These are phyloP conservation scores for Corvus cornix DNA, from an alignment of 2,113 vertebrate genomes.

Conservation along the genomic window DNA sequence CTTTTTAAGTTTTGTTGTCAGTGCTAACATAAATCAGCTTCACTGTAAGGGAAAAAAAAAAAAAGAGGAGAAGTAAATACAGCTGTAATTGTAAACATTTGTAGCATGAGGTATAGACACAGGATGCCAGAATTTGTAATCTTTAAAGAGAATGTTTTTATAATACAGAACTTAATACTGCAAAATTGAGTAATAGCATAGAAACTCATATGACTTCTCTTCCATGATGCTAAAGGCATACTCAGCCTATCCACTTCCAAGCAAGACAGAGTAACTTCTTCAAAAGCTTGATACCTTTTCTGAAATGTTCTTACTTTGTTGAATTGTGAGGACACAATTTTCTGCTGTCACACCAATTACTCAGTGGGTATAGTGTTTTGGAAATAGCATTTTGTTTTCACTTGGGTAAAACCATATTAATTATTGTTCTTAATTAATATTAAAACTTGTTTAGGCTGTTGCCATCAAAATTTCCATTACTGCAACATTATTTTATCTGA, in stretches of 20 bases:
- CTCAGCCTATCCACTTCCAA: neutral
- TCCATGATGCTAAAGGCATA: neutral
- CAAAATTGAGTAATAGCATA: neutral
- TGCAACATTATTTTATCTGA: neutral
- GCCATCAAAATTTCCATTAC: neutral
- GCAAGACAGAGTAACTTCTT: neutral
- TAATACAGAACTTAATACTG: neutral
- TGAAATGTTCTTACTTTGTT: neutral
- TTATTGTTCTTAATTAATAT: neutral
- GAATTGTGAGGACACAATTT: neutral
- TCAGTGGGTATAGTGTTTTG: neutral
- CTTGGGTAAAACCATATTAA: neutral
- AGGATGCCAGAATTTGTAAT: neutral
- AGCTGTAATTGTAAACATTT: constrained; percentile 33
- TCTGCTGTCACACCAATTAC: neutral
- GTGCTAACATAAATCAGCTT: constrained; percentile 13
- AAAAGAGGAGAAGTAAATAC: neutral
- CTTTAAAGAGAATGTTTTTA: neutral
- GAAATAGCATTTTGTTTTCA: neutral
- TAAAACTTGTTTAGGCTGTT: neutral
- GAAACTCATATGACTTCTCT: neutral
- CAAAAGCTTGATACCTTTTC: neutral
- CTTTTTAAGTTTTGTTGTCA: neutral
- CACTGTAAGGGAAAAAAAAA: neutral
- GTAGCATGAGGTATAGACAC: neutral